Percentiles rank a stretch among this genome's conserved stretches.
These are phyloP conservation scores for Cephus spinipes DNA, from an alignment of 2,888 invertebrate species.

Conservation along the genomic window DNA sequence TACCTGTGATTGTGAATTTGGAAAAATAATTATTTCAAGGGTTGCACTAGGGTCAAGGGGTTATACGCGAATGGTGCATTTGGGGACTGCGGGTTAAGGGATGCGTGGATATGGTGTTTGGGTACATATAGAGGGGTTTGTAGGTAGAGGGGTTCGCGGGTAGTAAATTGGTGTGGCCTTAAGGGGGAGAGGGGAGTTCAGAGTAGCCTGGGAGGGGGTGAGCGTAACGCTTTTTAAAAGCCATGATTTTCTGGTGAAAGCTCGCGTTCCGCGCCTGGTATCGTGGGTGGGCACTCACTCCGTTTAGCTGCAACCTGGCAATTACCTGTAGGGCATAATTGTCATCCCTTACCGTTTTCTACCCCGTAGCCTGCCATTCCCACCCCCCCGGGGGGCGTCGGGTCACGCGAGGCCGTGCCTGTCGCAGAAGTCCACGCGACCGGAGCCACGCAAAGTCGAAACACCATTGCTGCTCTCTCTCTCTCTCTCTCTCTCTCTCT, in stretches of 20 bases:
- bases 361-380: constrained; percentile 31
- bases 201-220: constrained; percentile 15
- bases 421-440: constrained; percentile 65
- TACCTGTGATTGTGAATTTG: not conserved
- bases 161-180: constrained; percentile 27
- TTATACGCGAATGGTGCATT: not conserved
- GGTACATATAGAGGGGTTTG: not conserved
- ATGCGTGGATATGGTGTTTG: not conserved
- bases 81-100: not conserved
- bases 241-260: constrained; percentile 56
- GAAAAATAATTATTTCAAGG: not conserved
- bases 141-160: constrained; percentile 19
- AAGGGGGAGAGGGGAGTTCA: not conserved
- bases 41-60: not conserved
- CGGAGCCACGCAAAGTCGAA: constrained; percentile 63
- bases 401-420: constrained; percentile 66
- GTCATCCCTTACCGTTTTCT: constrained; percentile 62
- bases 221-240: constrained; percentile 56
- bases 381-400: constrained; percentile 43
- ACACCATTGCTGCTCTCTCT: constrained; percentile 48
- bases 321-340: constrained; percentile 65
- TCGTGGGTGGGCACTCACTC: constrained; percentile 47
- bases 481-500: constrained; percentile 32
- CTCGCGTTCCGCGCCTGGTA: constrained; percentile 45
- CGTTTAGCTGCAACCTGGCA: constrained; percentile 62